Evolutionary conservation across 2,888 invertebrate species (phyloP).

Genomic region (Microchrysa polita): DNA sequence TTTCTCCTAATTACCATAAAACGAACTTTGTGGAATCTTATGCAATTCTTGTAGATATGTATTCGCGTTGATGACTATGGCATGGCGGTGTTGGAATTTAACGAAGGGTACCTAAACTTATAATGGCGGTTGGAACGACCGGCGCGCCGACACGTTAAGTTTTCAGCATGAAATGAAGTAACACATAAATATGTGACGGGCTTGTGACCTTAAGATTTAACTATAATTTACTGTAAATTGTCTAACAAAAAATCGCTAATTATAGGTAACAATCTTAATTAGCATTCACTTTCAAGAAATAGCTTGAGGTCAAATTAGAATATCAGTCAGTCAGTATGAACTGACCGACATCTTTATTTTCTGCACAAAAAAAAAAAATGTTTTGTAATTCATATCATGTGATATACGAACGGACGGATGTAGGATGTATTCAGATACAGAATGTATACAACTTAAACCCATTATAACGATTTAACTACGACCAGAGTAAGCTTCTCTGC

Average conservation of each 20-base stretch:
- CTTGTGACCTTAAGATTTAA: constrained; percentile 24
- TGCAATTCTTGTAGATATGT: constrained; percentile 13
- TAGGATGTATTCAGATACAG: too few species aligned
- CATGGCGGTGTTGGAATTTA: not conserved
- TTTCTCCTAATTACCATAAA: constrained; percentile 33
- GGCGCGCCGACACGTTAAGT: too few species aligned
- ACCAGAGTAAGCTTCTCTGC: too few species aligned
- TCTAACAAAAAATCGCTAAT: not conserved
- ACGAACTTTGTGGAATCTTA: constrained; percentile 25
- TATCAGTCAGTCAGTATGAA: not conserved
- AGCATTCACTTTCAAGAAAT: constrained; percentile 24
- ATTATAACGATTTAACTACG: too few species aligned
- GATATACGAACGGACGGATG: too few species aligned
- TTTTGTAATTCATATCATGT: too few species aligned
- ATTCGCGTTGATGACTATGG: not conserved
- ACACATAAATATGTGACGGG: not conserved
- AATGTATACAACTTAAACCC: too few species aligned
- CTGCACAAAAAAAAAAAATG: too few species aligned
- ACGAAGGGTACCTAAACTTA: not conserved
- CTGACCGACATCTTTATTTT: too few species aligned
- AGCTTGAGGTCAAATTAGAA: constrained; percentile 21
- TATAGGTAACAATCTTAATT: constrained; percentile 31
- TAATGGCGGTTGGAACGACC: not conserved
- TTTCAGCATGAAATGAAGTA: constrained; percentile 2
- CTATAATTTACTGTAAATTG: not conserved